Evolutionary conservation across 2,797 vertebrate species (phyloP), one percentile per base, ranked within the genome.

Genomic region (Microcaecilia unicolor): DNA sequence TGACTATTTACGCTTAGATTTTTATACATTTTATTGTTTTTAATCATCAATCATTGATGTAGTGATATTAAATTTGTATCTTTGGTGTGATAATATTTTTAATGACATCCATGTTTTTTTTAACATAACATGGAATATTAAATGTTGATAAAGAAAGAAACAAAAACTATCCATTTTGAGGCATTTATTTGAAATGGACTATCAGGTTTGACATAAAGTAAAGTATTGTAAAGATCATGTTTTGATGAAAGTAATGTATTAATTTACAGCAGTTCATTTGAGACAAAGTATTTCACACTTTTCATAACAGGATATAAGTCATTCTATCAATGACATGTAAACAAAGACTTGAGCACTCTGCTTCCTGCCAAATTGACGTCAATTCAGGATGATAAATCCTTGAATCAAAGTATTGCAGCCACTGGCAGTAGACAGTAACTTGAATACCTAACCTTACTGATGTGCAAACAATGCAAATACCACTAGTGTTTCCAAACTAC

Each of bases 351-450:
- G 37, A 37, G 48, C 25, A 32, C 27, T 25, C 25, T 37, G 57
- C 51, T 64, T 67, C 67, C 63, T 58, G 58, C 50, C 52, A 17
- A 20, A 26, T 34, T 77, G 81, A 87, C 78, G 75, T 90, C 81
- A 84, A 65, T 38, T 34, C 40, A 25, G 46, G 45, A 59, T 64
- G 72, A 71, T 58, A 57, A 74, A 78, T 67, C 67, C 43, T 41
- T 61, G 53, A 71, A 75, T 61, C 53, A 47, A 33, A 0, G 27
- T 7, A 32, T 34, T 44, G 71, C 78, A 73, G 72, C 14, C 28
- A 18, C 35, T 40, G 44, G 80, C 69, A 71, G 62, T 64, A 66
- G 61, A 64, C 37, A 44, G 37, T 56, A 46, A 49, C 31, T 17
- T 10, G 24, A 64, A 45, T 9, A 9, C 35, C 1, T 3, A 19